Conservation (phyloP, 92 coral and sea anemone species). For the Epizoanthus stellaris region DNA sequence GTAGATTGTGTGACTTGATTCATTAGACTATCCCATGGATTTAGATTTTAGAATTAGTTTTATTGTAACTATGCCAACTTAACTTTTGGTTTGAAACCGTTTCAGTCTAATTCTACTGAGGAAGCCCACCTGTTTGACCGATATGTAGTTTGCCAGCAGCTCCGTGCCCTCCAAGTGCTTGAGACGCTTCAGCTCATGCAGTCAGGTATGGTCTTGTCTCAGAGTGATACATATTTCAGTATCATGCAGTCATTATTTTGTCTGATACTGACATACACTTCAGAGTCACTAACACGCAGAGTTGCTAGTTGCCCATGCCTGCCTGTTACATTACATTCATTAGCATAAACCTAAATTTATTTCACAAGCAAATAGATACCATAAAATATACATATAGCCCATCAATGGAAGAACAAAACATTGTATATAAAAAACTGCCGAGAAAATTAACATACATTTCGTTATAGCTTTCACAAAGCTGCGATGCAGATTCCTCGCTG, state of each 20-base stretch:
- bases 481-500: too few species aligned
- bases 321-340: too few species aligned
- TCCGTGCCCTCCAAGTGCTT: constrained; percentile 84
- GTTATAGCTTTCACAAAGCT: too few species aligned
- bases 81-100: not conserved
- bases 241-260: not conserved
- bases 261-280: too few species aligned
- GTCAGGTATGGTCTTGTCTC: constrained; percentile 65
- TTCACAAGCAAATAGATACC: too few species aligned
- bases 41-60: not conserved
- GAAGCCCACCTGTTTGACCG: constrained; percentile 73
- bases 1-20: not conserved
- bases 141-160: constrained; percentile 77
- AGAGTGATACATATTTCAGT: not conserved
- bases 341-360: too few species aligned
- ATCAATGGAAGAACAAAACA: too few species aligned
- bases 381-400: too few species aligned
- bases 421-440: too few species aligned
- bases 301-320: too few species aligned
- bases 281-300: too few species aligned
- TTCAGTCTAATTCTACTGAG: constrained; percentile 76
- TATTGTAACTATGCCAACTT: not conserved
- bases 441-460: too few species aligned
- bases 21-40: not conserved
- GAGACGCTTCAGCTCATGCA: constrained; percentile 86